These are phyloP conservation scores for Butorides virescens DNA, from an alignment of 2,113 vertebrate genomes.

Conservation along the genomic window DNA sequence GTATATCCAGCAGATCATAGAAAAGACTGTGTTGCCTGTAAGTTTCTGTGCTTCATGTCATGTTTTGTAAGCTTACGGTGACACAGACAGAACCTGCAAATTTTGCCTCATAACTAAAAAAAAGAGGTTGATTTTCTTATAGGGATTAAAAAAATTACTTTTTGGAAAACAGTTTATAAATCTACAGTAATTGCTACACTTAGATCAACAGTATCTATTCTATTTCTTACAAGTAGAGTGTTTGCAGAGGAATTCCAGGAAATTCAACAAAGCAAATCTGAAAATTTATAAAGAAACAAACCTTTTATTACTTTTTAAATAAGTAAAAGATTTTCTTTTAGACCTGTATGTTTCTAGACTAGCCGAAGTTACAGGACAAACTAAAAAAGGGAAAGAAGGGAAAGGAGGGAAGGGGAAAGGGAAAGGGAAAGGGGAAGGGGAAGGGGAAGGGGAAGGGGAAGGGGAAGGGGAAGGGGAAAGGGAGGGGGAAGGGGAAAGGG, in stretches of 20 bases:
- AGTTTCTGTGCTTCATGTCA: not conserved
- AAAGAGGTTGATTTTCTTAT: not conserved
- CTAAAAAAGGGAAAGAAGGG: rapidly evolving
- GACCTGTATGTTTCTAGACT: not conserved
- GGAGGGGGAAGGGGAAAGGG: too few species aligned
- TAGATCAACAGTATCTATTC: not conserved
- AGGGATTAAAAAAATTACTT: not conserved
- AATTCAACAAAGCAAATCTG: not conserved
- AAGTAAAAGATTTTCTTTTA: not conserved
- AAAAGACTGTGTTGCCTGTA: not conserved
- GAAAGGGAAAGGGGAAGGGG: rapidly evolving
- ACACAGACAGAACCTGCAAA: not conserved
- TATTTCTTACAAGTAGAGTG: not conserved
- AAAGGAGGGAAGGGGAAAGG: rapidly evolving
- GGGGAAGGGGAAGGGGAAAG: too few species aligned
- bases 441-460: rapidly evolving
- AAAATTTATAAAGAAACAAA: not conserved
- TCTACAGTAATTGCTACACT: not conserved
- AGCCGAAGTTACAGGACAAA: not conserved
- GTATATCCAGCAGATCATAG: not conserved
- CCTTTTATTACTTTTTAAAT: not conserved
- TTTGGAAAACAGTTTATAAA: not conserved
- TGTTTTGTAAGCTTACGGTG: not conserved
- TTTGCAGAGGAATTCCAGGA: not conserved
- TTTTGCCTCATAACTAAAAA: not conserved